Percentiles rank a stretch among this genome's conserved stretches.
Evolutionary conservation across 2,888 invertebrate genomes (phyloP).

Genomic region (Slavum lentiscoides): DNA sequence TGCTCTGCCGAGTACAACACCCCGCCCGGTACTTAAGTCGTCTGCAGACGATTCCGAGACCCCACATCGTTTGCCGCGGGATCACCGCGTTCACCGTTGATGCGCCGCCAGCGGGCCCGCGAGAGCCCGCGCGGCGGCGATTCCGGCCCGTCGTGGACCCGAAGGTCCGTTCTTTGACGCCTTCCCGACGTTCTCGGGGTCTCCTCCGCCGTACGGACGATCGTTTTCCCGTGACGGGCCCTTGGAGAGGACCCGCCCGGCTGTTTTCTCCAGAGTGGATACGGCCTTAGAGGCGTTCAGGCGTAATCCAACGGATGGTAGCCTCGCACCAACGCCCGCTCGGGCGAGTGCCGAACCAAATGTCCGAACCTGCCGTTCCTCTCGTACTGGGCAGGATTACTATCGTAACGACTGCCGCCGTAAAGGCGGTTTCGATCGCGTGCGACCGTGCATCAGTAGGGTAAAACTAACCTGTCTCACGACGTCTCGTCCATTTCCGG

Average conservation of each 20-base stretch:
- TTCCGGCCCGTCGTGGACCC: slow-evolving; percentile 59
- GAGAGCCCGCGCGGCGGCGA: too few species aligned
- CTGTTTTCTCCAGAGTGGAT: slow-evolving; percentile 66
- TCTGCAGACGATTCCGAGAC: slow-evolving; percentile 68
- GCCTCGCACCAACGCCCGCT: slow-evolving; percentile 59
- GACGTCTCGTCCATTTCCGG: too few species aligned
- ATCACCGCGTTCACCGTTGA: slow-evolving; percentile 15
- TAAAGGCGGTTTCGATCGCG: slow-evolving; percentile 39
- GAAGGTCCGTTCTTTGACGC: slow-evolving; percentile 56
- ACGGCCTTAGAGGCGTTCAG: slow-evolving; percentile 68
- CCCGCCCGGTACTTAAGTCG: slow-evolving; percentile 67
- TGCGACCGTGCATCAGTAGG: slow-evolving; percentile 63
- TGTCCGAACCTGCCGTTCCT: slow-evolving; percentile 68
- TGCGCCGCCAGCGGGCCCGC: too few species aligned
- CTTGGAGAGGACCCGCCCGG: slow-evolving; percentile 60
- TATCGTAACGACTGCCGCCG: slow-evolving; percentile 61
- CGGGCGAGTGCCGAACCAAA: slow-evolving; percentile 68
- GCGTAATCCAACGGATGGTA: slow-evolving; percentile 69
- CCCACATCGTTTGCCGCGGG: slow-evolving; percentile 61
- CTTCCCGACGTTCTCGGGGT: slow-evolving; percentile 29
- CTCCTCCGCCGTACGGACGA: slow-evolving; percentile 36
- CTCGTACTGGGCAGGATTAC: slow-evolving; percentile 65
- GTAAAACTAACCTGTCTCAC: slow-evolving; percentile 69
- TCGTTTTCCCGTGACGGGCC: slow-evolving; percentile 23
- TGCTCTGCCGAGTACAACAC: slow-evolving; percentile 68